Base-by-base conservation (phyloP, 2,797 vertebrate genomes). In the Austrolebias charrua region DNA sequence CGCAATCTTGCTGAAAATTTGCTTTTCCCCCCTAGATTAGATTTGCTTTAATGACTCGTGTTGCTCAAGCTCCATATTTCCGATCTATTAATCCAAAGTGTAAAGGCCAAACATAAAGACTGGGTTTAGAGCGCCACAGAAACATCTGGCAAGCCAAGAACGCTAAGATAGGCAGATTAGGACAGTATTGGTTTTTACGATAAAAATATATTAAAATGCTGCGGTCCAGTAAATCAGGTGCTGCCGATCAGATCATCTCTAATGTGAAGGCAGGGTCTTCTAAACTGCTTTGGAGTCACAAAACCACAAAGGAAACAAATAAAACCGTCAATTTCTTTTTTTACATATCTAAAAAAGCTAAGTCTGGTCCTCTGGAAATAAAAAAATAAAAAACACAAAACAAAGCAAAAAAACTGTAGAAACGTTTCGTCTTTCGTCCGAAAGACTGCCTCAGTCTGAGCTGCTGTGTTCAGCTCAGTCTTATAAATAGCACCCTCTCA, bases 301-400 rank as follows among this genome's bases (percentile, higher is more conserved):
- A 58, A 62, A 58, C 55, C 24, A 54, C 19, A 24, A 24, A 33
- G 15, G 18, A 51, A 69, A 29, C 6, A 52, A 35, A 51, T 18
- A 19, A 38, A 42, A n/a, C 35, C 8, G 10, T 29, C 1, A 31
- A 16, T n/a, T 24, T 50, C 6, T 20, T 24, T 24, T 24, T 24
- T 24, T n/a, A n/a, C n/a, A n/a, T n/a, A n/a, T n/a, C n/a, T n/a
- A n/a, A n/a, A n/a, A n/a, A n/a, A n/a, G n/a, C n/a, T n/a, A n/a
- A n/a, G n/a, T n/a, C n/a, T n/a, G n/a, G n/a, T n/a, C n/a, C n/a
- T n/a, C n/a, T n/a, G n/a, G n/a, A n/a, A n/a, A n/a, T n/a, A n/a
- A n/a, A n/a, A n/a, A n/a, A n/a, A n/a, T n/a, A n/a, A n/a, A n/a
- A n/a, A n/a, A n/a, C n/a, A n/a, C n/a, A n/a, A n/a, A n/a, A n/a